Evolutionary conservation across 2,113 vertebrate species (phyloP), one percentile per base, ranked within the genome.

Genomic region (Talpa occidentalis): DNA sequence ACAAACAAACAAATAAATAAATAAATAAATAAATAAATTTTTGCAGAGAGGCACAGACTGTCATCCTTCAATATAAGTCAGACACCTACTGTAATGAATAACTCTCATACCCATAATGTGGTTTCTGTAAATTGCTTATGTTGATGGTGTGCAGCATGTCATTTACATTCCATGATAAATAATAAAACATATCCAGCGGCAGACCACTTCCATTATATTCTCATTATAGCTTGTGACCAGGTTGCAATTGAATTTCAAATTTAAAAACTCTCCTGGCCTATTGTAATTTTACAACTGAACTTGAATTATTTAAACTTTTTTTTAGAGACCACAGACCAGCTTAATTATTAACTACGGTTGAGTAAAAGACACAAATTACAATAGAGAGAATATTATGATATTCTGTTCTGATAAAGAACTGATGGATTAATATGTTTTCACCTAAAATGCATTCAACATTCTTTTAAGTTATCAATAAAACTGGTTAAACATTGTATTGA

Each of bases 231-330:
- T 47, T 90, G 62, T 66, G 84, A 88, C 56, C 72, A 90, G 17
- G 30, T 73, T 56, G 32, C 92, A 94, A 90, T 85, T 93, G 90
- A 96, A 92, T 95, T 96, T 93, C 67, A 92, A 77, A 87, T 94
- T 96, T 94, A 83, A 97, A 94, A 93, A 87, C 79, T 80, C 87
- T 24, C 2, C 28, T 67, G 8, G 16, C 28, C 54, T 94, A 80
- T 69, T 86, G 72, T 15, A 90, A 60, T 76, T 89, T 93, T 96
- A 88, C 10, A 93, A 80, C 17, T 62, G 7, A 94, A 83, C 10
- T 78, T 95, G 10, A 89, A 94, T 95, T 95, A 94, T 79, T 91
- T 90, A 96, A 94, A 80, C 28, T 42, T 76, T 56, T 80, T 86
- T 88, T 66, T 76, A 67, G 76, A 89, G 19, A 70, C 5, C 5